A percentile compares a stretch with the other conserved stretches of the same genome.
phyloP scores from a whole-genome alignment of 2,888 invertebrate genomes.

The Sesamia inferens region DNA sequence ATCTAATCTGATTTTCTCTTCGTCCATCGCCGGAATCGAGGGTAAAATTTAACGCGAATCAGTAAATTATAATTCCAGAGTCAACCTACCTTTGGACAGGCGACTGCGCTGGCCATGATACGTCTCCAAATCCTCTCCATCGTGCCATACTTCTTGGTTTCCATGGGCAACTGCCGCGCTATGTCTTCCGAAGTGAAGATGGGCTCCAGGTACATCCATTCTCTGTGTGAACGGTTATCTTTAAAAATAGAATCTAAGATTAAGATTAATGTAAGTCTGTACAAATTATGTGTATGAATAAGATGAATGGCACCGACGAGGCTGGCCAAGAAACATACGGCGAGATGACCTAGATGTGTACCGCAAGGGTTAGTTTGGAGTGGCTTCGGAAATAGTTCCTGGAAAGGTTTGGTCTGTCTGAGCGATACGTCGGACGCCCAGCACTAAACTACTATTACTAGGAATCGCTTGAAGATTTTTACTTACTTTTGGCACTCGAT shows the following conservation, averaged over 20 bases:
- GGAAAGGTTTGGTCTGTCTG: background rate
- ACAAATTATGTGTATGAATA: background rate
- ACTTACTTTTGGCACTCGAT: slow-evolving; percentile 93
- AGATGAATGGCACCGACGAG: background rate
- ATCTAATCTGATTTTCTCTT: too few relatives aligned
- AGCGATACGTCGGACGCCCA: too few relatives aligned
- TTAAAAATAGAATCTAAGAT: background rate
- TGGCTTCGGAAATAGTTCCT: background rate
- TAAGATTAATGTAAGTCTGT: too few relatives aligned
- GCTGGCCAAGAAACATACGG: background rate
- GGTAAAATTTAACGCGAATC: too few relatives aligned
- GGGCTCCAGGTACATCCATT: slow-evolving; percentile 96
- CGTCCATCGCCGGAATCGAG: background rate
- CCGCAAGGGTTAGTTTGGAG: background rate
- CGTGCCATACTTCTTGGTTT: slow-evolving; percentile 94
- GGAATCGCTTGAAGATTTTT: background rate
- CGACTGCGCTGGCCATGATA: slow-evolving; percentile 92
- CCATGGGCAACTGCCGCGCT: slow-evolving; percentile 93
- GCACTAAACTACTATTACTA: background rate
- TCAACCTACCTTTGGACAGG: slow-evolving; percentile 90
- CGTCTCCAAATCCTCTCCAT: slow-evolving; percentile 95
- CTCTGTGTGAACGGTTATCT: slow-evolving; percentile 79
- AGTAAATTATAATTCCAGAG: background rate
- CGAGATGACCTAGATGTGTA: background rate
- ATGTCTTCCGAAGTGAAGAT: slow-evolving; percentile 96